Percentiles rank a stretch among this genome's conserved stretches.
Conservation (phyloP, 2,113 vertebrate species). For the Lynx canadensis region DNA sequence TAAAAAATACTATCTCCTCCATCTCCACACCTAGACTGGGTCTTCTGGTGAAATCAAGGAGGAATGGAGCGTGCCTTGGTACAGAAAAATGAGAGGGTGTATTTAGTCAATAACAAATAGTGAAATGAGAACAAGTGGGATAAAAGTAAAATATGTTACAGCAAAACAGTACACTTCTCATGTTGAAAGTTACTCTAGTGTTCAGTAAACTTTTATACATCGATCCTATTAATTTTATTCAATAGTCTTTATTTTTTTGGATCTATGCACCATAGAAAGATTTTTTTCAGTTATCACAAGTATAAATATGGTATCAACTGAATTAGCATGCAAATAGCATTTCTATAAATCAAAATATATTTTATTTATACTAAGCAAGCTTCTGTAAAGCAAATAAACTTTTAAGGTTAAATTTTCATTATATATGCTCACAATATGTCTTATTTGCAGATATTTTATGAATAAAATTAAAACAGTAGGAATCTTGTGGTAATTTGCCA, state of each 20-base stretch:
- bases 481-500: constrained; percentile 30
- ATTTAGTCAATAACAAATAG: background rate
- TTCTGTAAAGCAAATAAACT: background rate
- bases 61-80: background rate
- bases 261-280: constrained; percentile 5
- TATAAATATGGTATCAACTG: background rate
- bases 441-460: constrained; percentile 19
- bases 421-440: constrained; percentile 24
- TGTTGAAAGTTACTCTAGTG: background rate
- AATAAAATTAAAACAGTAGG: background rate
- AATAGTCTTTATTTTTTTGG: constrained; percentile 40
- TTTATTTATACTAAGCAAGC: background rate
- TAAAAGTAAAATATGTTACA: background rate
- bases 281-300: constrained; percentile 15
- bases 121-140: constrained; percentile 32
- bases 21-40: background rate
- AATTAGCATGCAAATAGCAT: background rate
- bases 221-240: constrained; percentile 3
- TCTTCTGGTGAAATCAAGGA: constrained; percentile 19
- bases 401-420: constrained; percentile 38
- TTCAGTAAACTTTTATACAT: constrained; percentile 18
- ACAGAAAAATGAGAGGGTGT: background rate
- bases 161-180: background rate
- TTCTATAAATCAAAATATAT: constrained; percentile 21
- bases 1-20: background rate